These are phyloP conservation scores for Babyrousa celebensis DNA, from an alignment of 2,797 vertebrate genomes.

Conservation along the genomic window DNA sequence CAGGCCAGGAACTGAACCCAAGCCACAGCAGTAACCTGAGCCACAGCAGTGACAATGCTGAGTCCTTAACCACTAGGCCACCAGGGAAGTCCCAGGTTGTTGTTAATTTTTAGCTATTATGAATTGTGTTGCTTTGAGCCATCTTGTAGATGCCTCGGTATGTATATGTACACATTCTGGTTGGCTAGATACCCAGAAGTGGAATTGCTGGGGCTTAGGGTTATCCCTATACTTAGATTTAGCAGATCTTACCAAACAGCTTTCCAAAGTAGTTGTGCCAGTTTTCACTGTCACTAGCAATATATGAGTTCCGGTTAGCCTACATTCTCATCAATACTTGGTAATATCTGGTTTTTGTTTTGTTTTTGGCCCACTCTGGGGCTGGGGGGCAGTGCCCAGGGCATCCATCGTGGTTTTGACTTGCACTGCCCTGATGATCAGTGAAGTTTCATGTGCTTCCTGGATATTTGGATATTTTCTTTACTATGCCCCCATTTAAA, in stretches of 20 bases:
- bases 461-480: background rate
- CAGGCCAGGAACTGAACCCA: too few relatives aligned
- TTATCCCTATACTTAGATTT: background rate
- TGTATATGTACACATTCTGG: background rate
- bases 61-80: too few relatives aligned
- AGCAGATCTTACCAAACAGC: background rate
- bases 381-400: background rate
- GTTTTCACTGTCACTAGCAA: background rate
- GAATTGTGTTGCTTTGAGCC: background rate
- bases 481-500: background rate
- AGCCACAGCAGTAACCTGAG: too few relatives aligned
- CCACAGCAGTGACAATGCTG: too few relatives aligned
- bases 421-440: background rate
- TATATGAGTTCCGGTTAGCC: background rate
- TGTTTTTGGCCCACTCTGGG: background rate
- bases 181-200: background rate
- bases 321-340: background rate
- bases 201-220: background rate
- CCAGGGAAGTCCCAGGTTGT: background rate
- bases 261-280: background rate
- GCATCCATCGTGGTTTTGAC: background rate
- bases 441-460: background rate
- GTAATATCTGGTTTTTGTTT: background rate
- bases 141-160: background rate
- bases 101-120: constrained; percentile 5